Percentiles rank a stretch among this genome's conserved stretches.
phyloP scores from a whole-genome alignment of 2,888 invertebrate species.

The Epicampocera succincta region DNA sequence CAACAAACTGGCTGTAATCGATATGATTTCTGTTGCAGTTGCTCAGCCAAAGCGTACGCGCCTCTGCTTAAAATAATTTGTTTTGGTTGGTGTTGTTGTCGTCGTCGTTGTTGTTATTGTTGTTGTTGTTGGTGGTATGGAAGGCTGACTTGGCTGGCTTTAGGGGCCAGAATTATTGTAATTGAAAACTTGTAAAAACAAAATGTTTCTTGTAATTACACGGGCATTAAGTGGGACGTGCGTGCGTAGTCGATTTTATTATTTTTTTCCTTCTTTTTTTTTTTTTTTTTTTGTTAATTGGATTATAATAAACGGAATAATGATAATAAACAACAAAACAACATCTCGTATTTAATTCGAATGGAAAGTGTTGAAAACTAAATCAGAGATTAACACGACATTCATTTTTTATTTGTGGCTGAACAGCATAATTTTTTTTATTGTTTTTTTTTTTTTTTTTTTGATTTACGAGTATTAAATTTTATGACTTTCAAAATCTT shows the following conservation, averaged over 20 bases:
- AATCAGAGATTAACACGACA: conserved; percentile 42
- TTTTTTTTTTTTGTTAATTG: conserved; percentile 44
- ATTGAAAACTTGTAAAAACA: conserved; percentile 68
- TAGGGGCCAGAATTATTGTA: conserved; percentile 65
- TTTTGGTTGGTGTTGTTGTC: background rate
- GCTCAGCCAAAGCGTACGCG: conserved; percentile 30
- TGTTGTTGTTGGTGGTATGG: background rate
- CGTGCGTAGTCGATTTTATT: conserved; percentile 63
- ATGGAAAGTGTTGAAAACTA: conserved; percentile 60
- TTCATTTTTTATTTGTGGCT: background rate
- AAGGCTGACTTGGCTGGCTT: conserved; percentile 20
- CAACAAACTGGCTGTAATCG: conserved; percentile 46
- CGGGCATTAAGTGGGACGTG: conserved; percentile 69
- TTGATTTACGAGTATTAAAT: too few species aligned
- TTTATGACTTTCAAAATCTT: too few species aligned
- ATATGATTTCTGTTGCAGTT: conserved; percentile 45
- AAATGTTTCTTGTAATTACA: conserved; percentile 68
- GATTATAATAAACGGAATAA: conserved; percentile 61
- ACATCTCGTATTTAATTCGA: background rate
- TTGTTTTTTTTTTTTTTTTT: too few species aligned
- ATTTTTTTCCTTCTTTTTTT: too few species aligned
- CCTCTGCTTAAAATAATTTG: conserved; percentile 17
- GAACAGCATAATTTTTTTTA: too few species aligned
- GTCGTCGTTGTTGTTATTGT: too few species aligned
- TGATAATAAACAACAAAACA: conserved; percentile 21